Evolutionary conservation across 2,888 invertebrate genomes (phyloP), one percentile per base, ranked within the genome.

Genomic region (Andrena chrysosceles): DNA sequence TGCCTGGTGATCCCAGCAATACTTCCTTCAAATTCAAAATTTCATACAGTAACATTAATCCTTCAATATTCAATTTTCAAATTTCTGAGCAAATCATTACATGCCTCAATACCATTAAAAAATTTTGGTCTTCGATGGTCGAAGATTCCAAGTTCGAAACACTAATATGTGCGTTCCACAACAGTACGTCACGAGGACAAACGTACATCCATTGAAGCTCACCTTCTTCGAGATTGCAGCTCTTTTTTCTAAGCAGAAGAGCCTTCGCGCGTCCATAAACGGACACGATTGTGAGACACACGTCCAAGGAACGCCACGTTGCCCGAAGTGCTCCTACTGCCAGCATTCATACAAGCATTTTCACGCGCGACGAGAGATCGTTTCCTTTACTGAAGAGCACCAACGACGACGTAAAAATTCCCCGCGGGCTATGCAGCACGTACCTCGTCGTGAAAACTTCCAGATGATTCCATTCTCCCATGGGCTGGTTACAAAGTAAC

Each of bases 401-500:
- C 10, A 29, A 10, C 56, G 49, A 62, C 62, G 67, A 52, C 68
- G 69, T 49, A 52, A 79, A 69, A 79, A 69, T 83, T 35, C 52
- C 4, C 67, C 62, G 54, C 10, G 20, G 62, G 70, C 42, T 42
- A 59, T 71, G 62, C 75, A 29, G 42, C 77, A 77, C 66, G 69
- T 81, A 77, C 63, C 74, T 66, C 52, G 48, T 62, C 56, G 56
- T 54, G 67, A 66, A 84, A 87, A 81, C 72, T 84, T 84, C 54
- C 79, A 76, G 84, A 83, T 69, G 83, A 80, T 84, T 84, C 78
- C 75, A 67, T 83, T 82, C 75, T 71, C 80, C 64, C 70, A 63
- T 16, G 79, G 31, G 77, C 7, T 52, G 54, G 42, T 42, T 42
- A 29, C 29, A 62, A 26, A 49, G 68, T 52, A 35, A 66, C 49